Conservation (phyloP, 2,797 vertebrate genomes). For the Gadopsis bispinosus region DNA sequence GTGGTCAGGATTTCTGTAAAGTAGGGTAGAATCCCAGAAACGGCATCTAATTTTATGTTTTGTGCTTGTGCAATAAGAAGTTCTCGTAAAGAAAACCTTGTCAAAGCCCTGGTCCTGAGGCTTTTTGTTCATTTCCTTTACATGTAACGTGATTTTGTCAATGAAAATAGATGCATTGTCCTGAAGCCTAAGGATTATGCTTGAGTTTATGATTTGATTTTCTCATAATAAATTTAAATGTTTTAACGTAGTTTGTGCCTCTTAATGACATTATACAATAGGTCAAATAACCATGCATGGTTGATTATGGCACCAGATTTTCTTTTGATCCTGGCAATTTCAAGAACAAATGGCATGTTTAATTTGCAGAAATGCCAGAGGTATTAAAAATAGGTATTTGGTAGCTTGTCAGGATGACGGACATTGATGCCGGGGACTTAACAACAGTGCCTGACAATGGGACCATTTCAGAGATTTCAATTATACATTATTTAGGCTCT, state of each 20-base stretch:
- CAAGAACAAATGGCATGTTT: conserved; percentile 43
- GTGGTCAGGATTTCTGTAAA: conserved; percentile 38
- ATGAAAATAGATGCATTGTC: conserved; percentile 8
- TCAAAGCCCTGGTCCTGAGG: background rate
- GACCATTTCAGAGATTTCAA: conserved; percentile 74
- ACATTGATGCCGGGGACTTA: conserved; percentile 62
- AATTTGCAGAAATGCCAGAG: conserved; percentile 36
- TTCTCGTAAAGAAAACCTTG: conserved; percentile 19
- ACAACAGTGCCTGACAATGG: conserved; percentile 71
- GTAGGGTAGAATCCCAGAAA: background rate
- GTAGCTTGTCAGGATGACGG: conserved; percentile 70
- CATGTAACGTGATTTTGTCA: background rate
- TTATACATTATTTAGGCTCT: conserved; percentile 72
- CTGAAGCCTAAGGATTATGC: background rate
- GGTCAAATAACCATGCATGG: conserved; percentile 16
- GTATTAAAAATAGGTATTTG: conserved; percentile 70
- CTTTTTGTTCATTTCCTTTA: conserved; percentile 21
- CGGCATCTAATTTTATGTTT: conserved; percentile 21
- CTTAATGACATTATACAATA: background rate
- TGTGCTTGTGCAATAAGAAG: background rate
- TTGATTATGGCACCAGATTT: background rate
- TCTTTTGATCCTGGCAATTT: conserved; percentile 33
- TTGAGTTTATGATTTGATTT: background rate
- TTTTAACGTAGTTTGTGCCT: background rate
- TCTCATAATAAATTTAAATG: background rate